Evolutionary conservation across 2,797 vertebrate species (phyloP).

Genomic region (Molossus alvarezi): DNA sequence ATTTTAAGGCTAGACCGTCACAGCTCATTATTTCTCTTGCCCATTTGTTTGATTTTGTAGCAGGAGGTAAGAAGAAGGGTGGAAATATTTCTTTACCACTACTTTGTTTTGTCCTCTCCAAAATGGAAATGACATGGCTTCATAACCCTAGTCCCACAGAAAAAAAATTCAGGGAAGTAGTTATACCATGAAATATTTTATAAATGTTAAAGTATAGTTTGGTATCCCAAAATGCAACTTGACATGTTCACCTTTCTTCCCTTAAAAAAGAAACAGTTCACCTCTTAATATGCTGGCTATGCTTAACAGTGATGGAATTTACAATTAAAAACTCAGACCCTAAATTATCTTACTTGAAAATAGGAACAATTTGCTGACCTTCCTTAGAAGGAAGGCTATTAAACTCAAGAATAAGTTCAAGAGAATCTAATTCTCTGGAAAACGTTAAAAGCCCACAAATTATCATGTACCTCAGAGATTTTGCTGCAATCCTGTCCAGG

Average conservation of each 20-base stretch:
- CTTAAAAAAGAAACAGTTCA: slow-evolving; percentile 26
- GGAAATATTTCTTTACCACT: background rate
- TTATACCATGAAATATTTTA: slow-evolving; percentile 28
- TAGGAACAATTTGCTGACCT: slow-evolving; percentile 28
- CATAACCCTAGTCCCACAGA: background rate
- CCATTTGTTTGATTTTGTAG: background rate
- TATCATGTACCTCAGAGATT: background rate
- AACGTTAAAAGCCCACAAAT: slow-evolving; percentile 42
- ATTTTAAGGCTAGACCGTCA: background rate
- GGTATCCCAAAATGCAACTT: background rate
- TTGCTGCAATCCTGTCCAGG: background rate
- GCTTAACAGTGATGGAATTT: slow-evolving; percentile 28
- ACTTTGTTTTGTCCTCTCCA: background rate
- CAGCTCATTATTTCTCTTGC: background rate
- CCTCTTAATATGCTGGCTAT: background rate
- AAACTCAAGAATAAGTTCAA: slow-evolving; percentile 45
- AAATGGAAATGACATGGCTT: background rate
- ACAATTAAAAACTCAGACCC: slow-evolving; percentile 6
- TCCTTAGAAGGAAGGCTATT: slow-evolving; percentile 5
- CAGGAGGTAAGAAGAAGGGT: background rate
- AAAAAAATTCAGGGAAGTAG: background rate
- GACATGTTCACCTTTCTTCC: background rate
- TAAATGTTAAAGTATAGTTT: background rate
- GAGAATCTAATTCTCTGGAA: slow-evolving; percentile 42
- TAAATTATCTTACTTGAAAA: slow-evolving; percentile 63